These are phyloP conservation scores for Pheosia gnoma DNA, from an alignment of 2,888 invertebrate genomes.

Conservation along the genomic window DNA sequence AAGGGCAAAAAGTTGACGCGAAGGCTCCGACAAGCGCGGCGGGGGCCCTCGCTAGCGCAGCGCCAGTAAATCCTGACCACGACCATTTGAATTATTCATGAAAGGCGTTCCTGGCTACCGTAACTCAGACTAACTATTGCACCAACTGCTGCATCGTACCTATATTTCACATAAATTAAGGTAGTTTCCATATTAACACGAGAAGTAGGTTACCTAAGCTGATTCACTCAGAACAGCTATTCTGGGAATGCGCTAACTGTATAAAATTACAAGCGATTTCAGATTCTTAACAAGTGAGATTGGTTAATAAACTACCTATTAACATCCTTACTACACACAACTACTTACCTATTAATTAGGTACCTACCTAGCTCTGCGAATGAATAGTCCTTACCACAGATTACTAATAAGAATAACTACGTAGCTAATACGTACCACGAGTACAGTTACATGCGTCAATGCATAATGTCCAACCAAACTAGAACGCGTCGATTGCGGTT, in stretches of 20 bases:
- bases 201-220: conserved; percentile 17
- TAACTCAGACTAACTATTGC: conserved; percentile 37
- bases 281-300: conserved; percentile 37
- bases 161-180: conserved; percentile 12
- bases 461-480: conserved; percentile 35
- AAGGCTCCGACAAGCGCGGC: conserved; percentile 41
- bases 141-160: conserved; percentile 28
- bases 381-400: conserved; percentile 38
- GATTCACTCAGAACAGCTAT: conserved; percentile 18
- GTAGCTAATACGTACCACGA: conserved; percentile 17
- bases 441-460: conserved; percentile 36
- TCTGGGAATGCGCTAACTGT: conserved; percentile 22
- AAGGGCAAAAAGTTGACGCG: conserved; percentile 63
- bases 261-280: conserved; percentile 32
- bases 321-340: conserved; percentile 24
- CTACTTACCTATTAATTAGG: conserved; percentile 27
- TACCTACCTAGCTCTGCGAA: conserved; percentile 48
- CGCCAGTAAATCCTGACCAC: conserved; percentile 59
- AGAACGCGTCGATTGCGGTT: conserved; percentile 36
- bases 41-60: conserved; percentile 37
- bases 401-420: conserved; percentile 23
- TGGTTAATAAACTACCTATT: conserved; percentile 39
- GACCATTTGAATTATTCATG: conserved; percentile 70
- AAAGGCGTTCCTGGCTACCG: conserved; percentile 46
- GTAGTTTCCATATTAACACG: conserved; percentile 10